A percentile compares a stretch with the other conserved stretches of the same genome.
Evolutionary conservation across 2,113 vertebrate genomes (phyloP).

Genomic region (Crotalus tigris): DNA sequence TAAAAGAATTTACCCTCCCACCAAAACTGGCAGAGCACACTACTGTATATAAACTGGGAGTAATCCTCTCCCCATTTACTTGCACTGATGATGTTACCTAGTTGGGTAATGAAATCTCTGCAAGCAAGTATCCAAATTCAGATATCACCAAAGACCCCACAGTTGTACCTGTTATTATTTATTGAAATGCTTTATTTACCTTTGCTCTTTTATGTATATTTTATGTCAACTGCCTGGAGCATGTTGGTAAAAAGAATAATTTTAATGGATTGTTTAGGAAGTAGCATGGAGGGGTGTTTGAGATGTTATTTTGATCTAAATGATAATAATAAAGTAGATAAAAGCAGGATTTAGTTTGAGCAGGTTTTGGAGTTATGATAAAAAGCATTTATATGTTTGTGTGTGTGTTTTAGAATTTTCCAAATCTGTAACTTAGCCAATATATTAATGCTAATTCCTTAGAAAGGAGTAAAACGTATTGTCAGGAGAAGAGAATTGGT

Average conservation of each 20-base stretch:
- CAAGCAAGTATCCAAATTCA: not conserved
- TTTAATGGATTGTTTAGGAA: not conserved
- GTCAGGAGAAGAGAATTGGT: not conserved
- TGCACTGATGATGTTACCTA: not conserved
- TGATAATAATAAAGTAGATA: not conserved
- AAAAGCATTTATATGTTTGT: not conserved
- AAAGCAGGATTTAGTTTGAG: not conserved
- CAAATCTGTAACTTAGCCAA: not conserved
- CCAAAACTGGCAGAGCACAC: not conserved
- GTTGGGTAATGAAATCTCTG: not conserved
- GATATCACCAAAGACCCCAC: not conserved
- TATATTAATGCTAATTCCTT: not conserved
- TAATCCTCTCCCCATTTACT: not conserved
- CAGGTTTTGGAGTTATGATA: not conserved
- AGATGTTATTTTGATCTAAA: not conserved
- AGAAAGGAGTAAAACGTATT: constrained; percentile 20
- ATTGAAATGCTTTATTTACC: not conserved
- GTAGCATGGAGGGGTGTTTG: not conserved
- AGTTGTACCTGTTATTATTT: not conserved
- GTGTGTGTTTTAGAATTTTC: not conserved
- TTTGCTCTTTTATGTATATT: not conserved
- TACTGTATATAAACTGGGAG: not conserved
- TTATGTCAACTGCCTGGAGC: not conserved
- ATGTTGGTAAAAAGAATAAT: not conserved
- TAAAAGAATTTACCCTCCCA: not conserved